phyloP scores from a whole-genome alignment of 2,113 vertebrate species.

The Cololabis saira region DNA sequence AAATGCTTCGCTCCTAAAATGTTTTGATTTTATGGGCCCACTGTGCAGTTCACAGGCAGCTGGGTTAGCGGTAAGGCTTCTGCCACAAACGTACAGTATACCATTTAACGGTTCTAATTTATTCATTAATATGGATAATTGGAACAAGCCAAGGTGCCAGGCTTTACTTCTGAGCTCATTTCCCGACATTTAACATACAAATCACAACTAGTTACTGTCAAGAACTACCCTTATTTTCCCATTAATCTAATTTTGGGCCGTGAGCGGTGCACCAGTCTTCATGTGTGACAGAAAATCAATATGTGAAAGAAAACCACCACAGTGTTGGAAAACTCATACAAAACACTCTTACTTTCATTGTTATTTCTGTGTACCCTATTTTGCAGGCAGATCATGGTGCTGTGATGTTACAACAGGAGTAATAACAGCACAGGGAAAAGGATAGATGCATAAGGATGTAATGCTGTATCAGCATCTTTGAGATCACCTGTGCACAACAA shows the following conservation, averaged over 20 bases:
- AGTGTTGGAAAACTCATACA: neutral
- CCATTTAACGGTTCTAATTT: neutral
- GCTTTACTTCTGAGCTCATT: neutral
- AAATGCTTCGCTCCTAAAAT: no score
- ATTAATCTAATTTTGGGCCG: slow-evolving; percentile 32
- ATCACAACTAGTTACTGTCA: slow-evolving; percentile 43
- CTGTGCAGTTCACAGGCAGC: neutral
- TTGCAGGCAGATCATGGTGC: no score
- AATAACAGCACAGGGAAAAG: neutral
- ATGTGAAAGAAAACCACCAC: slow-evolving; percentile 8
- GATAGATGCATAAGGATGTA: neutral
- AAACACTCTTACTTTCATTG: no score
- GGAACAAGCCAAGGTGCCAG: neutral
- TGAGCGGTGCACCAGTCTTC: slow-evolving; percentile 24
- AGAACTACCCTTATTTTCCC: slow-evolving; percentile 6
- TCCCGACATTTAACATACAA: slow-evolving; percentile 4
- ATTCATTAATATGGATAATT: neutral
- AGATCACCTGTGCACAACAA: neutral
- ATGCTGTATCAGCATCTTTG: neutral
- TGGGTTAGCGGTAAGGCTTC: neutral
- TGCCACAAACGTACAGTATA: neutral
- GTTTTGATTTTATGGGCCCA: no score
- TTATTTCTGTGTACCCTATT: no score
- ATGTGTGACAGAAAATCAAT: slow-evolving; percentile 32
- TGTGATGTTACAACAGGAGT: neutral